Base-by-base conservation (phyloP, 1,140 invertebrate species). In the Aricia agestis region DNA sequence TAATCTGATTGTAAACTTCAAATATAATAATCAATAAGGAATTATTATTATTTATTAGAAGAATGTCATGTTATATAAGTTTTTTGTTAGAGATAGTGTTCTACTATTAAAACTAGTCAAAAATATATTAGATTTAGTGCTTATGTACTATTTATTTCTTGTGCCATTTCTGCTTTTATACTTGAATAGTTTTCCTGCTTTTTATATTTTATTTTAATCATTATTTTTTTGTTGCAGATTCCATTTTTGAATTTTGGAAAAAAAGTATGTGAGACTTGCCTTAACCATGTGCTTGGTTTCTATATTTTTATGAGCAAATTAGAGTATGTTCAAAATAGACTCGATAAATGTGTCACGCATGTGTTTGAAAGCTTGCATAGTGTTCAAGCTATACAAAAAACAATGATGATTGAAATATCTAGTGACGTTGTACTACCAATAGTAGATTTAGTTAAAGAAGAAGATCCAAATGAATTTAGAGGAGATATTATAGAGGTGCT, bases 251-350 rank as follows among this genome's bases (percentile, higher is more conserved):
- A 83, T 71, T 79, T 78, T 57, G 87, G 85, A 70, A 82, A 79
- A 73, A 89, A 89, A 82, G 85, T 91, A 78, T 91, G 87, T 63
- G 81, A 88, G 72, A 82, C 78, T 63, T 90, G 87, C 75, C 75
- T 88, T 73, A 79, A 87, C 70, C 76, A 84, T 65, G 81, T 83
- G 6, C 78, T 90, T 9, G 82, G 77, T 4, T 79, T 82, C 2
- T 90, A 88, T 68, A 72, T 90, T 15, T 91, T 91, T 68, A 80
- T 82, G 41, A 70, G 76, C 36, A 84, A 85, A 69, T 78, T 82
- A 42, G 71, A 73, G 15, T 82, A 84, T 71, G 76, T 81, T 36
- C 78, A 81, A 73, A 80, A 78, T 76, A 82, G 89, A 70, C 66
- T 91, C 6, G 74, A 83, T 19, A 82, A 72, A 18, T 90, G 86